Conservation (phyloP, 37 sponge, comb jelly and placozoan genomes). For the Mnemiopsis leidyi region DNA sequence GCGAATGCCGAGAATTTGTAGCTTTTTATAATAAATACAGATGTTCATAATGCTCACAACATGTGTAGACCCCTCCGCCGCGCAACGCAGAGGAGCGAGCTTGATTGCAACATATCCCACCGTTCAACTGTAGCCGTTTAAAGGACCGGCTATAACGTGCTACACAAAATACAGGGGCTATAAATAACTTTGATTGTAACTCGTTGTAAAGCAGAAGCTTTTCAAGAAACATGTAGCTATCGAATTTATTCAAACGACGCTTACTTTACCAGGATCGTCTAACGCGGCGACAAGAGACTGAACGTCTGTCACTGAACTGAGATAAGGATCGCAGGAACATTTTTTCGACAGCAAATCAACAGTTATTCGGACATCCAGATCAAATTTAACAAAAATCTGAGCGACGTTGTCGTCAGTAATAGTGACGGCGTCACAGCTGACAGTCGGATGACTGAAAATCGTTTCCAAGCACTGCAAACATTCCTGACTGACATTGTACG, state of each 20-base stretch:
- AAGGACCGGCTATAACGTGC: neutral
- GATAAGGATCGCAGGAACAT: neutral
- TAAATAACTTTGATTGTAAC: neutral
- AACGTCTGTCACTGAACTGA: neutral
- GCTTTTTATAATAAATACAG: neutral
- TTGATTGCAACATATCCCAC: neutral
- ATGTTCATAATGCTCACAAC: neutral
- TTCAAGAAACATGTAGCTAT: no score
- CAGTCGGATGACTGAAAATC: neutral
- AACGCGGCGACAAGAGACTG: neutral
- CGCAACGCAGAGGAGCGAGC: neutral
- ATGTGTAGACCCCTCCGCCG: slow-evolving; percentile 6
- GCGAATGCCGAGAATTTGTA: neutral
- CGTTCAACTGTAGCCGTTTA: neutral
- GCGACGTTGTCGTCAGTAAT: neutral
- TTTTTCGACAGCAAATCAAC: neutral
- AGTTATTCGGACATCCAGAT: neutral
- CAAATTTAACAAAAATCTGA: neutral
- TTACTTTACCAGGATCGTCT: neutral
- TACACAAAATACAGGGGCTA: neutral
- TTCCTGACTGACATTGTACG: neutral
- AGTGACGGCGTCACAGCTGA: neutral
- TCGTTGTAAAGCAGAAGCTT: no score
- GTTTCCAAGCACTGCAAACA: neutral
- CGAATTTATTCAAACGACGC: neutral